phyloP scores from a whole-genome alignment of 2,113 vertebrate genomes.

The Bostrychus sinensis region DNA sequence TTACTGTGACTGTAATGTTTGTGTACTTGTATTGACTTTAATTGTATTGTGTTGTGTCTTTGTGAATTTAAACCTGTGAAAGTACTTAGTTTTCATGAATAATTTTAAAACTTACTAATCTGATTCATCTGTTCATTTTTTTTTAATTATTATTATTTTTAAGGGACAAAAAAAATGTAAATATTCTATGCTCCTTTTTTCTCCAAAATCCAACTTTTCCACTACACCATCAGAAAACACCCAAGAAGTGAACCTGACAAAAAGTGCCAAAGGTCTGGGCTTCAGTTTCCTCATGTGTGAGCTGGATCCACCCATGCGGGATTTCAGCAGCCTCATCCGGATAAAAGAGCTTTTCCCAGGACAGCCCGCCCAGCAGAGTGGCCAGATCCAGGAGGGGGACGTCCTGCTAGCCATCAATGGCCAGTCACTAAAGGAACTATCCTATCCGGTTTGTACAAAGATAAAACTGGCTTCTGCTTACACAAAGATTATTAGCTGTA shows the following conservation, averaged over 20 bases:
- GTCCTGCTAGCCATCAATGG: conserved; percentile 88
- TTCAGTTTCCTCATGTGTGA: conserved; percentile 88
- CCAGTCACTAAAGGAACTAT: conserved; percentile 79
- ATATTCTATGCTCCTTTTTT: not conserved
- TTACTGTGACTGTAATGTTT: not conserved
- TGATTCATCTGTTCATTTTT: not conserved
- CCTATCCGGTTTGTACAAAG: conserved; percentile 81
- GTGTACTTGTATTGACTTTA: not conserved
- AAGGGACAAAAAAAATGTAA: not conserved
- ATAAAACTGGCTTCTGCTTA: not conserved
- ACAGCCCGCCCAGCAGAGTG: conserved; percentile 86
- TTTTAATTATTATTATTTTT: not conserved
- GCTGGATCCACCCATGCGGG: conserved; percentile 64
- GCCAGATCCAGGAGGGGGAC: conserved; percentile 84
- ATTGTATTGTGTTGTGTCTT: not conserved
- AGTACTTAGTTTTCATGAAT: not conserved
- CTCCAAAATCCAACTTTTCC: not conserved
- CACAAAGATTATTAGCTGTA: not conserved
- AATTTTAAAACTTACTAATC: not conserved
- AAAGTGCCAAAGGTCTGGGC: conserved; percentile 83
- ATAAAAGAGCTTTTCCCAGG: conserved; percentile 88
- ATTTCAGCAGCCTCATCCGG: conserved; percentile 76
- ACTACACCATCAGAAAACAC: conserved; percentile 75
- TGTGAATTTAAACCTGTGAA: not conserved
- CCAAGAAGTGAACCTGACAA: conserved; percentile 85